Conservation (phyloP, 2,113 vertebrate genomes). For the Colossoma macropomum region DNA sequence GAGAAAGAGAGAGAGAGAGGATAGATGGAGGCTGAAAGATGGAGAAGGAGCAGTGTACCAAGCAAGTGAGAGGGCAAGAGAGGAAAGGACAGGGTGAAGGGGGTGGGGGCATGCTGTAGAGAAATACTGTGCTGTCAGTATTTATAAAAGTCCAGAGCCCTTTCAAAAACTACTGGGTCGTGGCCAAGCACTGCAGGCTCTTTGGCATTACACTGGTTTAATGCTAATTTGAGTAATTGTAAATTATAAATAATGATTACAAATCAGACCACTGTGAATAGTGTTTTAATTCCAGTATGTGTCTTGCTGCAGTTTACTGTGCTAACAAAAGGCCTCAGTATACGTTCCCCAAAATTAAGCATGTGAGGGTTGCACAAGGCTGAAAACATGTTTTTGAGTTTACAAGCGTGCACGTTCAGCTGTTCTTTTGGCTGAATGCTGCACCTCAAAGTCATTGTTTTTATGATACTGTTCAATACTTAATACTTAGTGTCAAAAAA, state of each 20-base stretch:
- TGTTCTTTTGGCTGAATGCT: too few species aligned
- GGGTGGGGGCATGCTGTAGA: neutral
- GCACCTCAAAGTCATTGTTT: too few species aligned
- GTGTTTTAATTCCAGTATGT: neutral
- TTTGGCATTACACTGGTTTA: neutral
- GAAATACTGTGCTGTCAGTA: slow-evolving; percentile 3
- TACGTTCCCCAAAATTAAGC: too few species aligned
- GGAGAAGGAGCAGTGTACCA: neutral
- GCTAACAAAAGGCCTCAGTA: too few species aligned
- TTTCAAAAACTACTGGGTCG: neutral
- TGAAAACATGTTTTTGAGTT: too few species aligned
- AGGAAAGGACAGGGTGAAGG: neutral
- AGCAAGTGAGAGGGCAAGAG: neutral
- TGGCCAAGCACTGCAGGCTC: neutral
- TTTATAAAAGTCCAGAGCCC: neutral
- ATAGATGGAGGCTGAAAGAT: neutral
- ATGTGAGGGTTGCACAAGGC: too few species aligned
- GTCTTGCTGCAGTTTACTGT: neutral
- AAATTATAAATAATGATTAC: neutral
- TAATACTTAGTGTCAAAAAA: too few species aligned
- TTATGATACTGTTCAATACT: too few species aligned
- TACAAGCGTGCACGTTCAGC: too few species aligned
- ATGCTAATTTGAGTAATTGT: neutral
- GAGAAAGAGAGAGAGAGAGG: neutral
- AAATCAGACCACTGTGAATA: too few species aligned